Conservation (phyloP, 2,113 vertebrate genomes). For the Ursus arctos region DNA sequence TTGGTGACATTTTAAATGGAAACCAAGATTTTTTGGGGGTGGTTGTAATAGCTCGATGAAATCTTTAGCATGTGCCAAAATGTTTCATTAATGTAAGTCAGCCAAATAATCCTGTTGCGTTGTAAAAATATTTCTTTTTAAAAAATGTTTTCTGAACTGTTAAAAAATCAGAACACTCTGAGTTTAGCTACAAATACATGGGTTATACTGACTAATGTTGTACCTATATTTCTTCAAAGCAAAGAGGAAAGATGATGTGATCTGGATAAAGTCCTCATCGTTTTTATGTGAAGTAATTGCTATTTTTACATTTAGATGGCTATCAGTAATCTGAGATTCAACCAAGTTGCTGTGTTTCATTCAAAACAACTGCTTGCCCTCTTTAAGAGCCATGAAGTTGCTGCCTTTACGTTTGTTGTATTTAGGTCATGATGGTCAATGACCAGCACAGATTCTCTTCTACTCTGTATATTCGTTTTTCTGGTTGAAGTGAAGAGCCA, state of each 20-base stretch:
- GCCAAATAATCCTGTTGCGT: slow-evolving; percentile 67
- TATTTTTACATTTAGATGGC: background rate
- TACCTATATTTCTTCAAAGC: slow-evolving; percentile 48
- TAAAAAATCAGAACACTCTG: background rate
- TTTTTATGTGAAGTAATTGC: slow-evolving; percentile 36
- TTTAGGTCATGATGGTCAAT: slow-evolving; percentile 36
- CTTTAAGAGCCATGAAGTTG: background rate
- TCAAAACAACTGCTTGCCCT: slow-evolving; percentile 40
- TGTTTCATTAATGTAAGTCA: slow-evolving; percentile 62
- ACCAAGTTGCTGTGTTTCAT: slow-evolving; percentile 24
- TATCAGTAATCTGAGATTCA: slow-evolving; percentile 5
- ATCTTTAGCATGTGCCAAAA: slow-evolving; percentile 71
- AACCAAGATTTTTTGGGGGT: slow-evolving; percentile 55
- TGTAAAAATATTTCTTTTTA: slow-evolving; percentile 62
- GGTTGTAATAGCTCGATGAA: slow-evolving; percentile 65
- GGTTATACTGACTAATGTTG: background rate
- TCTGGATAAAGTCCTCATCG: background rate
- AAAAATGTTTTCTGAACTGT: slow-evolving; percentile 47
- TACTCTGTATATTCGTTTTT: slow-evolving; percentile 69
- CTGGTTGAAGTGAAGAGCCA: slow-evolving; percentile 76
- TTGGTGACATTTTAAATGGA: slow-evolving; percentile 75
- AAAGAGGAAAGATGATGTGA: slow-evolving; percentile 48
- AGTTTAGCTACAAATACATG: slow-evolving; percentile 64
- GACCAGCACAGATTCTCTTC: slow-evolving; percentile 64
- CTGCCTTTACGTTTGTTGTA: background rate